Percentiles rank a stretch among this genome's conserved stretches.
Evolutionary conservation across 1,140 invertebrate species (phyloP).

Genomic region (Tachypleus tridentatus): DNA sequence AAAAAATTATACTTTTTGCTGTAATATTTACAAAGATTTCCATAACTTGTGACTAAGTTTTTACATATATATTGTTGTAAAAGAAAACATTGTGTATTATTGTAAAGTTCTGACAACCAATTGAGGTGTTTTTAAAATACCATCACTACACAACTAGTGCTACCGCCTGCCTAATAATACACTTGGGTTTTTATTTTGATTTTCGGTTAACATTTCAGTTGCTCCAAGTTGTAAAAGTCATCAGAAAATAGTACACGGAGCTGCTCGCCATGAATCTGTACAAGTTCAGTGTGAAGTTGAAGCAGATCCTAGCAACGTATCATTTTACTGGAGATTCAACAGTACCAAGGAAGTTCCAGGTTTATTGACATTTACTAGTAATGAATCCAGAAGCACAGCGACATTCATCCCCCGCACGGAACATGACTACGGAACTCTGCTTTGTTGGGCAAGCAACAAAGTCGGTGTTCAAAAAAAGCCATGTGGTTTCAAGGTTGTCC

Average conservation of each 20-base stretch:
- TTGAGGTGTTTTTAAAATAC: too few relatives aligned
- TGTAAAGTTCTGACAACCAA: too few relatives aligned
- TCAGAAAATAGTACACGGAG: conserved; percentile 66
- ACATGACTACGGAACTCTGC: conserved; percentile 62
- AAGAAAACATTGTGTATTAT: too few relatives aligned
- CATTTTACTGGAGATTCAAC: conserved; percentile 32
- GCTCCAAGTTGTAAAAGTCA: conserved; percentile 63
- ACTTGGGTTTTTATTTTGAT: too few relatives aligned
- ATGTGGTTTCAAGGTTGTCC: conserved; percentile 64
- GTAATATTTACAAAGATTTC: too few relatives aligned
- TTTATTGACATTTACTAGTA: conserved; percentile 12
- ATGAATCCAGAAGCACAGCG: conserved; percentile 17
- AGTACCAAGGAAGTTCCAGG: conserved; percentile 20
- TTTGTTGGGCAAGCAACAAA: conserved; percentile 72
- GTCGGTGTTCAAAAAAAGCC: conserved; percentile 64
- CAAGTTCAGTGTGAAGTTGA: conserved; percentile 72
- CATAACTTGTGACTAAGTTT: too few relatives aligned
- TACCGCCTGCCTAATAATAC: too few relatives aligned
- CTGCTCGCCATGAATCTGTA: conserved; percentile 62
- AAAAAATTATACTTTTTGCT: too few relatives aligned
- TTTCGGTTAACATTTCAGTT: conserved; percentile 43
- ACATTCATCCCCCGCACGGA: conserved; percentile 45
- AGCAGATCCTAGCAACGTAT: conserved; percentile 61
- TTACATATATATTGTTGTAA: too few relatives aligned
- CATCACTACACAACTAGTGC: too few relatives aligned